These are phyloP conservation scores for Clitarchus hookeri DNA, from an alignment of 2,888 invertebrate genomes.

Conservation along the genomic window DNA sequence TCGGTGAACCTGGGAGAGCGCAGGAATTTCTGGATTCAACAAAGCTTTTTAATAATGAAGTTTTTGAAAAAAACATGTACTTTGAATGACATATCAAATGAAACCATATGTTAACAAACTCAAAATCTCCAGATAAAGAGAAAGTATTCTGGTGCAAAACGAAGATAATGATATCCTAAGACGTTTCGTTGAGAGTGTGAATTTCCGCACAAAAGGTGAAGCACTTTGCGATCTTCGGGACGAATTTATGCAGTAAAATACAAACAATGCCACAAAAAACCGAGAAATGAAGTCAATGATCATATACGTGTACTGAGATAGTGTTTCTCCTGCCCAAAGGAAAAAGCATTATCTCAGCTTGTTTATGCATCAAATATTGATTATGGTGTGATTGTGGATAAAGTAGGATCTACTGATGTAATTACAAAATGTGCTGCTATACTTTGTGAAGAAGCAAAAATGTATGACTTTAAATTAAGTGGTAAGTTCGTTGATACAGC, in stretches of 20 bases:
- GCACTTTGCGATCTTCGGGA: background rate
- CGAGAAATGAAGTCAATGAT: background rate
- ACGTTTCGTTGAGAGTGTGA: background rate
- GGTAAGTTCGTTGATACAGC: background rate
- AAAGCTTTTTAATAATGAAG: background rate
- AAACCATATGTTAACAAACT: background rate
- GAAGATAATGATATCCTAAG: no score
- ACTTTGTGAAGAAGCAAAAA: background rate
- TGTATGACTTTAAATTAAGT: background rate
- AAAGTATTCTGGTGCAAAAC: no score
- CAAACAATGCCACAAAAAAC: background rate
- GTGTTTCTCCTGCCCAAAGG: background rate
- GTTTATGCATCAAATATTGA: background rate
- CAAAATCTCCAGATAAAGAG: no score
- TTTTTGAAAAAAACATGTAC: background rate
- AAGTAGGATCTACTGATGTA: background rate
- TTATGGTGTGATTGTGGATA: background rate
- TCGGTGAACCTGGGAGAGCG: background rate
- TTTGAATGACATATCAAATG: background rate
- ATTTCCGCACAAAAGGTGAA: background rate
- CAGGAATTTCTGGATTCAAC: background rate
- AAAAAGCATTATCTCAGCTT: background rate
- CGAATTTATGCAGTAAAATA: background rate
- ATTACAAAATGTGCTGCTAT: background rate
- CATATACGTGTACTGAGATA: background rate